These are phyloP conservation scores for Danio tinwini DNA, from an alignment of 2,797 vertebrate species.

Conservation along the genomic window DNA sequence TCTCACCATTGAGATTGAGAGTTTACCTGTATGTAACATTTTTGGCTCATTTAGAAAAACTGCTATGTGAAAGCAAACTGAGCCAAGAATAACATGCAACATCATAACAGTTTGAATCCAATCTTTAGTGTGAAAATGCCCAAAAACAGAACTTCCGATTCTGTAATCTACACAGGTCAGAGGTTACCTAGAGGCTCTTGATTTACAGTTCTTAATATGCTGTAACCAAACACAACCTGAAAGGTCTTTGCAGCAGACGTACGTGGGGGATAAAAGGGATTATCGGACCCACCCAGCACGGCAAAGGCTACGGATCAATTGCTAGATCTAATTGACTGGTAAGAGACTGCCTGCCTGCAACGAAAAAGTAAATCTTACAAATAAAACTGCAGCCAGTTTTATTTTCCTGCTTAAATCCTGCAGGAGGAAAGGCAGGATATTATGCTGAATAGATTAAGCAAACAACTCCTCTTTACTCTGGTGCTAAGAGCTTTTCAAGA, in stretches of 20 bases:
- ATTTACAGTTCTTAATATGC: slow-evolving; percentile 36
- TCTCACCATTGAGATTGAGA: no score
- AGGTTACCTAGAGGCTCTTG: neutral
- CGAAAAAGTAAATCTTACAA: slow-evolving; percentile 55
- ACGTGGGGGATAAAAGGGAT: slow-evolving; percentile 47
- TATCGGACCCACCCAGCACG: slow-evolving; percentile 42
- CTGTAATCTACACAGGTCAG: neutral
- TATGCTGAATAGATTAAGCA: slow-evolving; percentile 34
- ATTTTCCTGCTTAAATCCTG: slow-evolving; percentile 43
- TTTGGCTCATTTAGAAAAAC: no score
- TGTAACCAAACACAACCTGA: slow-evolving; percentile 27
- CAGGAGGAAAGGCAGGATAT: neutral
- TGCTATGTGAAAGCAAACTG: no score
- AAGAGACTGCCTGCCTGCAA: slow-evolving; percentile 39
- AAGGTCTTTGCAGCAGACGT: slow-evolving; percentile 18
- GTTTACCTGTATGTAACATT: no score
- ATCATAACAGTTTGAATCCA: no score
- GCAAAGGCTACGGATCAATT: slow-evolving; percentile 47
- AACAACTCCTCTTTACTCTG: slow-evolving; percentile 18
- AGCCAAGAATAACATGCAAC: neutral
- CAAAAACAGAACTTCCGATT: neutral
- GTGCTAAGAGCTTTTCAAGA: slow-evolving; percentile 30
- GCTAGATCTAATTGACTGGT: slow-evolving; percentile 49
- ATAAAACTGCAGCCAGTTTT: slow-evolving; percentile 47
- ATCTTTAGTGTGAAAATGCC: no score